Percentiles rank a stretch among this genome's conserved stretches.
Conservation (phyloP, 2,888 invertebrate species). For the Leptothorax acervorum region DNA sequence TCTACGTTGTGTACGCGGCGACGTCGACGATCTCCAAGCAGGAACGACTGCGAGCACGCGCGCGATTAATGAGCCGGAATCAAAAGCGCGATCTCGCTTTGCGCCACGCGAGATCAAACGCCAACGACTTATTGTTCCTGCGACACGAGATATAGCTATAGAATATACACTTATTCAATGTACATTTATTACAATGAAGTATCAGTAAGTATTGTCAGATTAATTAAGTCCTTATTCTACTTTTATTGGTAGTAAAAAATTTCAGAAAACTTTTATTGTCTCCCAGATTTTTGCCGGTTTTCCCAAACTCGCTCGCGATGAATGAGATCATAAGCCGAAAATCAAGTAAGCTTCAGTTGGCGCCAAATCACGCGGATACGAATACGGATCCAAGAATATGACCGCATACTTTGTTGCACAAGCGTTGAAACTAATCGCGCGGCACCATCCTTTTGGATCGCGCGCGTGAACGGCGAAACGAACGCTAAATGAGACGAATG, state of each 20-base stretch:
- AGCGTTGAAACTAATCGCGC: conserved; percentile 48
- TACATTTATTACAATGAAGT: background rate
- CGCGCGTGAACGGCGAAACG: conserved; percentile 23
- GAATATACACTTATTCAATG: too few species aligned
- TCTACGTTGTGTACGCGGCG: background rate
- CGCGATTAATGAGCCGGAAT: conserved; percentile 49
- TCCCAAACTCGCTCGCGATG: background rate
- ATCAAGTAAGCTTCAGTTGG: conserved; percentile 22
- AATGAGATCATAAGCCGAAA: conserved; percentile 29
- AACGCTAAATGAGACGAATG: conserved; percentile 54
- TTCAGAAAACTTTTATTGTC: background rate
- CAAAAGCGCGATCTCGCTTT: conserved; percentile 26
- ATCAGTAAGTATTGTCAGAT: background rate
- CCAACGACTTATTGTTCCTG: conserved; percentile 23
- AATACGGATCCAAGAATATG: conserved; percentile 43
- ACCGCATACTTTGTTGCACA: conserved; percentile 49
- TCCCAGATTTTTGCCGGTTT: background rate
- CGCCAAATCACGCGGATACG: conserved; percentile 38
- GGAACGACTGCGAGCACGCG: conserved; percentile 25
- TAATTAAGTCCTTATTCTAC: background rate
- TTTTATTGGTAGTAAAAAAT: background rate
- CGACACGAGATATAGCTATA: too few species aligned
- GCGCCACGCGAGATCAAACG: conserved; percentile 30
- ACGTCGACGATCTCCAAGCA: background rate
- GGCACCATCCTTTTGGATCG: conserved; percentile 51